Evolutionary conservation across 1,140 invertebrate genomes (phyloP), one percentile per base, ranked within the genome.

Genomic region (Apis mellifera): DNA sequence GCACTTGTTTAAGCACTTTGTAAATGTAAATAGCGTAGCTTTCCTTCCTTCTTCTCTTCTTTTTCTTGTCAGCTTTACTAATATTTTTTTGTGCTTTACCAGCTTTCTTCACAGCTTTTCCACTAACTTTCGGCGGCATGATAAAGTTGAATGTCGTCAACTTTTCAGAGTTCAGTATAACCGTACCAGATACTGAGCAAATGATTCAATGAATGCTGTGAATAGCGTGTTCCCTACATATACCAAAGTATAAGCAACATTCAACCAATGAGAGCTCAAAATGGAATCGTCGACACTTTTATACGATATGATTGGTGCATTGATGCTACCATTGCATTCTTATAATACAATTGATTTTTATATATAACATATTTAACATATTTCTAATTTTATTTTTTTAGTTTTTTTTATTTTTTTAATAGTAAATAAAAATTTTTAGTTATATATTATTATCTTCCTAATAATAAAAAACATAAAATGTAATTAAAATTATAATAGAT

Each of bases 21-120:
- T 96, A 96, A n/a, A 96, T 94, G 92, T 97, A 97, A 75, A 96
- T 95, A 1, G 95, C 95, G 92, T 96, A 97, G 78, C 94, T 95
- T 89, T 96, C 95, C 93, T 96, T 96, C 93, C 95, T 95, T 91
- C 90, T 94, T 72, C 92, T 87, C 84, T 94, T 95, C 78, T 94
- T 95, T 84, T 95, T 95, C 92, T 93, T 94, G 68, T 95, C 94
- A 12, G 86, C 90, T 73, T 94, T 94, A 26, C 92, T 94, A 57
- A 95, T 95, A 71, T 94, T 95, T 85, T 95, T 95, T 85, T 86
- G 85, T 7, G 95, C 94, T n/a, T 95, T 94, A 78, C 95, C 95
- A 26, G 94, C 95, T 70, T 94, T 93, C 82, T 95, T 95, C 15
- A 87, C 84, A 4, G 84, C 85, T 50, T 86, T 87, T 0, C 86